phyloP scores from a whole-genome alignment of 2,797 vertebrate species.

The Notoglanidium macrostoma region DNA sequence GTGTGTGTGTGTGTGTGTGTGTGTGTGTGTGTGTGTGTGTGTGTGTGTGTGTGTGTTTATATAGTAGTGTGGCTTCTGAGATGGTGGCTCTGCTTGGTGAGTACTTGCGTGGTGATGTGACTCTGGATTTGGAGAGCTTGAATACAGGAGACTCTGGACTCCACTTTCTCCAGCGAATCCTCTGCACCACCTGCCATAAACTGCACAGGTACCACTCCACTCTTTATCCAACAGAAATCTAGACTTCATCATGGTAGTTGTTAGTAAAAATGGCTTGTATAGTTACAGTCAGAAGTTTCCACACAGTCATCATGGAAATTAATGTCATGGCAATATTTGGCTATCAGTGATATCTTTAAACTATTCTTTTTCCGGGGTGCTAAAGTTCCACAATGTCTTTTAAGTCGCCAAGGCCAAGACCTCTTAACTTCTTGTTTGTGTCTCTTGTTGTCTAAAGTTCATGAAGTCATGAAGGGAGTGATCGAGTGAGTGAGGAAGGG shows the following conservation, averaged over 20 bases:
- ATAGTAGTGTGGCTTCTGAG: slow-evolving; percentile 67
- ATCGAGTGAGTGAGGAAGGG: too few species aligned
- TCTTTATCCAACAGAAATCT: not conserved
- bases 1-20: not conserved
- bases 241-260: not conserved
- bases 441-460: too few species aligned
- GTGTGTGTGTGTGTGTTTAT: not conserved
- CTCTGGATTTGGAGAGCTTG: slow-evolving; percentile 77
- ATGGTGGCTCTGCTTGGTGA: slow-evolving; percentile 73
- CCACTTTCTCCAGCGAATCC: slow-evolving; percentile 71
- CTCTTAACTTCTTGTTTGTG: too few species aligned
- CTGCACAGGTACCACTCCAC: slow-evolving; percentile 71
- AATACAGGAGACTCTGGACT: slow-evolving; percentile 74
- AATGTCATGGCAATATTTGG: too few species aligned
- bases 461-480: too few species aligned
- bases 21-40: not conserved
- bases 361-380: too few species aligned
- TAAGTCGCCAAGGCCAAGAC: too few species aligned
- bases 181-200: slow-evolving; percentile 72
- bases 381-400: too few species aligned
- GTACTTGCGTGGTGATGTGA: slow-evolving; percentile 78
- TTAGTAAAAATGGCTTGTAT: not conserved
- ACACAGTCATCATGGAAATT: too few species aligned
- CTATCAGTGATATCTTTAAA: too few species aligned
- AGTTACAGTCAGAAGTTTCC: too few species aligned